Conservation (phyloP, 2,797 vertebrate genomes). For the Neosilurus hyrtlii region DNA sequence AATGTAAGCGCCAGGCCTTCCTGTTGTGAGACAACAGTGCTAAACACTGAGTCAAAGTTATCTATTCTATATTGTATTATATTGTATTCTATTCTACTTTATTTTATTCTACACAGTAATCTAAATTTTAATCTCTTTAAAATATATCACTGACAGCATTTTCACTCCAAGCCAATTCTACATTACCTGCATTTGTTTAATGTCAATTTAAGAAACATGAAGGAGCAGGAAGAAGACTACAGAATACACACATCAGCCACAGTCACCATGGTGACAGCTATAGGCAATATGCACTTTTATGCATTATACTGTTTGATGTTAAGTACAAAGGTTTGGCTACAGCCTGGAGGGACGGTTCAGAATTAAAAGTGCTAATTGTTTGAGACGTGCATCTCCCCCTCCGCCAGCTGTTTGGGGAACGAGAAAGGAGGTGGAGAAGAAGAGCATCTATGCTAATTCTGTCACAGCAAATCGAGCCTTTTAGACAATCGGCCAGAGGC, state of each 20-base stretch:
- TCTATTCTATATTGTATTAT: background rate
- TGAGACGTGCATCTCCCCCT: slow-evolving; percentile 57
- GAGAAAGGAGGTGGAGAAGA: slow-evolving; percentile 44
- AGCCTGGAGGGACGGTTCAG: slow-evolving; percentile 64
- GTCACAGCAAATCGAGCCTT: slow-evolving; percentile 62
- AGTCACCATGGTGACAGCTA: slow-evolving; percentile 52
- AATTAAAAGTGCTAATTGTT: slow-evolving; percentile 66
- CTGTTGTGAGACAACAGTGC: no score
- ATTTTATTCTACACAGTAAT: background rate
- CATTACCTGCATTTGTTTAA: slow-evolving; percentile 29
- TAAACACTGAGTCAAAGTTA: no score
- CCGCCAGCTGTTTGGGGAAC: slow-evolving; percentile 59
- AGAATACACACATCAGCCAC: slow-evolving; percentile 38
- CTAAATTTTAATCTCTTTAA: background rate
- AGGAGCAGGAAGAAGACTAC: slow-evolving; percentile 43
- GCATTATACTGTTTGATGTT: slow-evolving; percentile 65
- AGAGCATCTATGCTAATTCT: slow-evolving; percentile 64
- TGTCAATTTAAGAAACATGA: slow-evolving; percentile 37
- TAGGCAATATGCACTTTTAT: slow-evolving; percentile 57
- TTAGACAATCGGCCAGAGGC: slow-evolving; percentile 66
- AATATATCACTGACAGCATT: background rate
- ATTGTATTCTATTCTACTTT: background rate
- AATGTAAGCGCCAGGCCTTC: no score
- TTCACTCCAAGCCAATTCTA: background rate
- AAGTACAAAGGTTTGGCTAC: slow-evolving; percentile 62